Percentiles rank a stretch among this genome's conserved stretches.
Evolutionary conservation across 1,140 invertebrate genomes (phyloP).

Genomic region (Triops cancriformis): DNA sequence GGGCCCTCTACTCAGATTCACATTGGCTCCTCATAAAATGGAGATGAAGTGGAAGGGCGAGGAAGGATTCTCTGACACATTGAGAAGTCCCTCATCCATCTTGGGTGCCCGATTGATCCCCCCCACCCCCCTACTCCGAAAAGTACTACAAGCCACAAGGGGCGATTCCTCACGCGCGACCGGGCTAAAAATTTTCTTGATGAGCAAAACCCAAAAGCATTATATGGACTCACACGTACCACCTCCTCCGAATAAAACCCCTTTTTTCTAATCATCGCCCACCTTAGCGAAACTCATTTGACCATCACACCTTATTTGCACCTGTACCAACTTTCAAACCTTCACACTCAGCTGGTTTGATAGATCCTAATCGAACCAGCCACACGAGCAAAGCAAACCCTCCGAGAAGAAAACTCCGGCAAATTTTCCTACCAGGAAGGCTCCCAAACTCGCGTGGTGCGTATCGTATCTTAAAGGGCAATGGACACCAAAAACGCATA

Average conservation of each 20-base stretch:
- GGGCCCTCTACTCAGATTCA: background rate
- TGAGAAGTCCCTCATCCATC: slow-evolving; percentile 4
- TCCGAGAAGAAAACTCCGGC: no score
- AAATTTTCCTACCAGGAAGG: no score
- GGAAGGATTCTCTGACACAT: slow-evolving; percentile 2
- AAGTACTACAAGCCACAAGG: background rate
- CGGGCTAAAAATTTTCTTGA: background rate
- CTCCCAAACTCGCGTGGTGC: no score
- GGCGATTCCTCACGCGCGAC: background rate
- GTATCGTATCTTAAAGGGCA: no score
- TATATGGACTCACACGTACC: slow-evolving; percentile 1
- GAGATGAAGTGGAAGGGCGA: slow-evolving; percentile 12
- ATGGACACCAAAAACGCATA: no score
- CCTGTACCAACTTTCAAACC: background rate
- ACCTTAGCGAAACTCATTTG: background rate
- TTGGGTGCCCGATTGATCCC: background rate
- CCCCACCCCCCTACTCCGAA: no score
- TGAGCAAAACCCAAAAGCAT: background rate
- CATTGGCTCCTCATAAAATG: background rate
- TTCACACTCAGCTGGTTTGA: background rate
- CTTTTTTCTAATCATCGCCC: background rate
- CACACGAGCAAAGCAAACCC: background rate
- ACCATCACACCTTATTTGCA: background rate
- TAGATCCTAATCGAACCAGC: background rate
- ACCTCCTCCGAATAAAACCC: background rate